Evolutionary conservation across 2,888 invertebrate genomes (phyloP).

Genomic region (Pegoplata infirma): DNA sequence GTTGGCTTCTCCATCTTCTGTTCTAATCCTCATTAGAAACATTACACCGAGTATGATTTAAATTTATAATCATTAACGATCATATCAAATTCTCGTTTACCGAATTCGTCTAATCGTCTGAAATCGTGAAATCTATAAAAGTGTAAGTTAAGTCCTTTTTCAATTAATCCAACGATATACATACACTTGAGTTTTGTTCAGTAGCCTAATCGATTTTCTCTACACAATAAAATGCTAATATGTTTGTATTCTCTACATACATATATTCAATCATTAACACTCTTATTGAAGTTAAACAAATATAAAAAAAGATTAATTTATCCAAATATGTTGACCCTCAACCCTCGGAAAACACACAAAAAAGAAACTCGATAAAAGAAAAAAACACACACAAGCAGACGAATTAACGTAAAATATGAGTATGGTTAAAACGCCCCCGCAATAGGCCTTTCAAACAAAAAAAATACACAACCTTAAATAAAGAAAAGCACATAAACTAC

Average conservation of each 20-base stretch:
- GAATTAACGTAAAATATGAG: conserved; percentile 54
- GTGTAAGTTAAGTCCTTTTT: too few species aligned
- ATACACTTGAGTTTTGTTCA: conserved; percentile 8
- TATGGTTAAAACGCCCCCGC: conserved; percentile 47
- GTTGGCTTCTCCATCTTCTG: too few species aligned
- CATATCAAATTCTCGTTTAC: too few species aligned
- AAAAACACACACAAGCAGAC: conserved; percentile 28
- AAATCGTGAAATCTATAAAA: too few species aligned
- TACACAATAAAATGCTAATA: conserved; percentile 51
- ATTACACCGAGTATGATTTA: too few species aligned
- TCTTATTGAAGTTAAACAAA: conserved; percentile 44
- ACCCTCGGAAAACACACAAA: too few species aligned
- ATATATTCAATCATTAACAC: conserved; percentile 55
- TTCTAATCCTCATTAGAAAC: too few species aligned
- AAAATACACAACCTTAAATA: background rate
- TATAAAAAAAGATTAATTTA: conserved; percentile 49
- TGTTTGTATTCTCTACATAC: conserved; percentile 4
- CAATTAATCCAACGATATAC: too few species aligned
- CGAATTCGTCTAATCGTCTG: too few species aligned
- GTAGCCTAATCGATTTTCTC: conserved; percentile 56
- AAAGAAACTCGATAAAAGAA: background rate
- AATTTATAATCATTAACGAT: too few species aligned
- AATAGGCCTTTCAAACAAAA: conserved; percentile 6
- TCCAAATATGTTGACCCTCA: conserved; percentile 40
- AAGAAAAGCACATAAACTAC: conserved; percentile 28